These are phyloP conservation scores for Trochalopteron elliotii DNA, from an alignment of 2,113 vertebrate species.

Conservation along the genomic window DNA sequence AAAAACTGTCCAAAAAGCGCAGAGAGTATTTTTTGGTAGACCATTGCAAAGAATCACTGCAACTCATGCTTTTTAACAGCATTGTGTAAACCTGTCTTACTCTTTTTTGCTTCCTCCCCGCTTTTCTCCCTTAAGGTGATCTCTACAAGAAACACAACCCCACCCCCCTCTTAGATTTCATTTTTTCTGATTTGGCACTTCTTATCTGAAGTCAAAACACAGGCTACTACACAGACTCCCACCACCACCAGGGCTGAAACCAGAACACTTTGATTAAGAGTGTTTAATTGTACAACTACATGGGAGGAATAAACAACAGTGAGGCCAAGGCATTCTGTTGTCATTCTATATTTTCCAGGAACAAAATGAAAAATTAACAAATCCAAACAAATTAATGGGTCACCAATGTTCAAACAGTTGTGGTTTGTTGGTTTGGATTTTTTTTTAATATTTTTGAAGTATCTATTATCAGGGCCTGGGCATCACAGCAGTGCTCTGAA, in stretches of 20 bases:
- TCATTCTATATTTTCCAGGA: background rate
- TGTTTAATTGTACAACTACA: background rate
- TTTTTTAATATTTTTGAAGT: background rate
- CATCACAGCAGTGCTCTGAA: background rate
- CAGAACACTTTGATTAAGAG: background rate
- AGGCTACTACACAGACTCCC: background rate
- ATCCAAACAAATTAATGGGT: background rate
- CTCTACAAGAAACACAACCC: background rate
- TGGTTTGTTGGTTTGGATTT: background rate
- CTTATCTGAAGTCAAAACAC: background rate
- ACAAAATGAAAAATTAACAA: background rate
- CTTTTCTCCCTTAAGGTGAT: background rate
- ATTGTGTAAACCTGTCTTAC: background rate
- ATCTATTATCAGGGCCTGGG: background rate
- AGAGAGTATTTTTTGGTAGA: background rate
- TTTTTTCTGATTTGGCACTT: background rate
- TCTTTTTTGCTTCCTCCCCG: background rate
- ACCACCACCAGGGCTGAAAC: background rate
- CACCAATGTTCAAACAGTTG: background rate
- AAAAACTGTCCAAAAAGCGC: background rate
- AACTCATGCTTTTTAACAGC: background rate
- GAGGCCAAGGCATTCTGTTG: background rate
- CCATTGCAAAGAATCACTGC: background rate
- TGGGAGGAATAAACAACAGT: background rate
- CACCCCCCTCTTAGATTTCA: accelerated